A percentile compares a stretch with the other conserved stretches of the same genome.
Conservation (phyloP, 2,888 invertebrate genomes). For the Caradrina kadenii region DNA sequence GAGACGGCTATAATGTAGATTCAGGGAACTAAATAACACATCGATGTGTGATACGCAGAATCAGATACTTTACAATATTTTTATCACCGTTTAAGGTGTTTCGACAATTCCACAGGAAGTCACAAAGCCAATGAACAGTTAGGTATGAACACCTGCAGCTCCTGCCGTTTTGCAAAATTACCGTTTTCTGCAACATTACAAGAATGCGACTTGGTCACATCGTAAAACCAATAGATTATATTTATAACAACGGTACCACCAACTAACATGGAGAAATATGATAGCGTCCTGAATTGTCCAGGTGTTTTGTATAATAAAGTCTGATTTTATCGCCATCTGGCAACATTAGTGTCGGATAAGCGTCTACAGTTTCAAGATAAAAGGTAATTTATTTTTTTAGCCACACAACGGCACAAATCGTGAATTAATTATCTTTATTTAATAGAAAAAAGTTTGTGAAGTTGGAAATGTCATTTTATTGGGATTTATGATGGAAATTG, state of each 20-base stretch:
- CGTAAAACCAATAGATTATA: conserved; percentile 56
- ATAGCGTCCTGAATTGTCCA: conserved; percentile 40
- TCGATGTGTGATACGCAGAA: not conserved
- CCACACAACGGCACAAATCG: conserved; percentile 29
- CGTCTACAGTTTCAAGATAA: conserved; percentile 32
- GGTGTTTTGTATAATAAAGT: conserved; percentile 67
- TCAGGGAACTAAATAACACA: too few relatives aligned
- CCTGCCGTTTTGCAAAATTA: conserved; percentile 25
- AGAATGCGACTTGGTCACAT: conserved; percentile 32
- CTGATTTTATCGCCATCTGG: conserved; percentile 65
- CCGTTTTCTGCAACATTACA: conserved; percentile 33
- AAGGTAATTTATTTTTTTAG: conserved; percentile 63
- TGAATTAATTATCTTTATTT: conserved; percentile 38
- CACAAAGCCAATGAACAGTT: conserved; percentile 19
- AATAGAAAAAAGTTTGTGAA: conserved; percentile 15
- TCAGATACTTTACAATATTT: not conserved
- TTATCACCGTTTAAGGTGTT: conserved; percentile 17
- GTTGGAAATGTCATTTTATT: conserved; percentile 12
- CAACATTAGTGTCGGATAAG: conserved; percentile 68
- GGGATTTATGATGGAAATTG: conserved; percentile 1
- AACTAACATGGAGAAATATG: conserved; percentile 43
- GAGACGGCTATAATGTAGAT: too few relatives aligned
- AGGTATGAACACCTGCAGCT: conserved; percentile 24
- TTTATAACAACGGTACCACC: conserved; percentile 44
- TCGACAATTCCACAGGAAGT: conserved; percentile 18